These are phyloP conservation scores for Micoletzkya japonica DNA, from an alignment of 2,888 invertebrate species.

Conservation along the genomic window DNA sequence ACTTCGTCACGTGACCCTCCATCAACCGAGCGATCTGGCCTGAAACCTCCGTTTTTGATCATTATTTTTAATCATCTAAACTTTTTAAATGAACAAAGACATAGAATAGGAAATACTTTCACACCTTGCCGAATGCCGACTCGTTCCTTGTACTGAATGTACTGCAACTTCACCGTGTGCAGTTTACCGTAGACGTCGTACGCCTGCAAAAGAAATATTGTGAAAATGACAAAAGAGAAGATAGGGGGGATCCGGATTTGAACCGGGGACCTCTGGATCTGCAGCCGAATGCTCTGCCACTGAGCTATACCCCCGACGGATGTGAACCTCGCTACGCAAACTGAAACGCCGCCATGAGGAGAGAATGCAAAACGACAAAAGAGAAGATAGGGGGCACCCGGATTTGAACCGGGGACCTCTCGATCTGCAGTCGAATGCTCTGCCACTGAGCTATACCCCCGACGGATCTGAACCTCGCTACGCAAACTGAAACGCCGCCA, in stretches of 20 bases:
- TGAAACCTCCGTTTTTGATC: neutral
- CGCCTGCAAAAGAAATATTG: constrained; percentile 71
- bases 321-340: too few relatives aligned
- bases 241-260: constrained; percentile 37
- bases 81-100: neutral
- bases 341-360: neutral
- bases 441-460: constrained; percentile 52
- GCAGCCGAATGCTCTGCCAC: constrained; percentile 54
- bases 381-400: constrained; percentile 38
- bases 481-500: too few relatives aligned
- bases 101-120: constrained; percentile 67
- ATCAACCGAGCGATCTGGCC: constrained; percentile 50
- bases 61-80: neutral
- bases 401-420: constrained; percentile 52
- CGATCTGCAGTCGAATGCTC: constrained; percentile 56
- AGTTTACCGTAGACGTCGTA: constrained; percentile 99
- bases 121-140: constrained; percentile 93
- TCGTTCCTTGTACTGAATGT: constrained; percentile 95
- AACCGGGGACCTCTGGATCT: constrained; percentile 52
- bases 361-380: constrained; percentile 14
- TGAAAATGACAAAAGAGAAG: too few relatives aligned
- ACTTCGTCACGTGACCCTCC: constrained; percentile 79
- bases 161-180: constrained; percentile 94
- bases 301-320: constrained; percentile 43
- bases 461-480: neutral